Evolutionary conservation across 2,113 vertebrate genomes (phyloP), one percentile per base, ranked within the genome.

Genomic region (Picathartes gymnocephalus): DNA sequence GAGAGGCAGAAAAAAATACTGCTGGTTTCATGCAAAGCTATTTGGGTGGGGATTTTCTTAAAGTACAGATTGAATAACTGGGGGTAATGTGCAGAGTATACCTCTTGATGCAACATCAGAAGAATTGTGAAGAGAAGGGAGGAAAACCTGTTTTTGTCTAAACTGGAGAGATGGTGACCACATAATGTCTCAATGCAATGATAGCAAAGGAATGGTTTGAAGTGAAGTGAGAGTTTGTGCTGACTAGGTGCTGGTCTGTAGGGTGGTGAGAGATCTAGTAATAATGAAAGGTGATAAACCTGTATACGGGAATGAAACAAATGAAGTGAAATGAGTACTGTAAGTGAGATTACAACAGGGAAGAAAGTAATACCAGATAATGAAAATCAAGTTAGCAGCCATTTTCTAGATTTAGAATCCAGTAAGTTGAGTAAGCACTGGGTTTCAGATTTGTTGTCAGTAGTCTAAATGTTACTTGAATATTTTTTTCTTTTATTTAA

Each of bases 21-120:
- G 10, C 9, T 60, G 13, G 45, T n/a, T 78, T 82, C 15, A 25
- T 39, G 33, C 30, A 80, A 87, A 56, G 10, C 15, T 83, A 6
- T 51, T 82, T 60, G 39, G 6, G 2, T 66, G 28, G 9, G 17
- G 30, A 35, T 79, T 71, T 88, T 82, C 48, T 28, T 33, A 16
- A 71, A 79, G 15, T 27, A 35, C 13, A 62, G 11, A n/a, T 37
- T 40, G 33, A n/a, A 35, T 53, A 66, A 78, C 31, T 20, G 39
- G 6, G 5, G 17, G 10, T 83, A 61, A 53, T 0, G 0, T 27
- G 8, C 44, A 68, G 44, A 71, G n/a, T 71, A 18, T 25, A 82
- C 42, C 9, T 33, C 47, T 47, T 72, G 21, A 77, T 87, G 47
- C 28, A 86, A 42, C n/a, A 28, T 45, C 30, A 30, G 61, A 73